phyloP scores from a whole-genome alignment of 2,113 vertebrate species.

The Labrus mixtus region DNA sequence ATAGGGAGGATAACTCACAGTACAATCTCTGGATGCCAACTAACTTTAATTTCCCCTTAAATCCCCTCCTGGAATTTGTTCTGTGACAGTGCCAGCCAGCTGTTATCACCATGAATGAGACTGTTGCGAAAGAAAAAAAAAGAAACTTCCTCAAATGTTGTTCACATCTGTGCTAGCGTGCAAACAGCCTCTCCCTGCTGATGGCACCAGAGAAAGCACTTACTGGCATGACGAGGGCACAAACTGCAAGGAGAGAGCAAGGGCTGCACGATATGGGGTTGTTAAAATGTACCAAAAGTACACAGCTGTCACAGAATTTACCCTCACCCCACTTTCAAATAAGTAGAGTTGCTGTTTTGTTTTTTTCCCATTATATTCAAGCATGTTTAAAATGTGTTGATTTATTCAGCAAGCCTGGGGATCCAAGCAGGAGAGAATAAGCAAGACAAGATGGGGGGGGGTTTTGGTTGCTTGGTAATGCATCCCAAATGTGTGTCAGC shows the following conservation, averaged over 20 bases:
- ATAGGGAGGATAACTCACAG: conserved; percentile 12
- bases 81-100: conserved; percentile 27
- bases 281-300: conserved; percentile 29
- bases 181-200: neutral
- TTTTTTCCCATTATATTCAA: conserved; percentile 24
- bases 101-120: conserved; percentile 36
- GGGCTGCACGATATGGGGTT: neutral
- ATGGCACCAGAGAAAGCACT: conserved; percentile 14
- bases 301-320: conserved; percentile 36
- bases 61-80: conserved; percentile 26
- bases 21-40: conserved; percentile 9
- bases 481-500: conserved; percentile 25
- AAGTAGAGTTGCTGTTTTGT: conserved; percentile 24
- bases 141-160: conserved; percentile 13
- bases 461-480: conserved; percentile 1
- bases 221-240: conserved; percentile 13
- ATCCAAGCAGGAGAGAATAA: neutral
- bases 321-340: conserved; percentile 22
- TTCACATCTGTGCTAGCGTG: conserved; percentile 9
- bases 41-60: conserved; percentile 53
- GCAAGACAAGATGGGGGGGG: neutral
- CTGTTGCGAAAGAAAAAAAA: conserved; percentile 25
- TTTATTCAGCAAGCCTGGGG: conserved; percentile 36
- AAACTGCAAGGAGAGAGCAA: conserved; percentile 11
- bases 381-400: conserved; percentile 43